Conservation (phyloP, 2,888 invertebrate species). For the Neelides folsomi region DNA sequence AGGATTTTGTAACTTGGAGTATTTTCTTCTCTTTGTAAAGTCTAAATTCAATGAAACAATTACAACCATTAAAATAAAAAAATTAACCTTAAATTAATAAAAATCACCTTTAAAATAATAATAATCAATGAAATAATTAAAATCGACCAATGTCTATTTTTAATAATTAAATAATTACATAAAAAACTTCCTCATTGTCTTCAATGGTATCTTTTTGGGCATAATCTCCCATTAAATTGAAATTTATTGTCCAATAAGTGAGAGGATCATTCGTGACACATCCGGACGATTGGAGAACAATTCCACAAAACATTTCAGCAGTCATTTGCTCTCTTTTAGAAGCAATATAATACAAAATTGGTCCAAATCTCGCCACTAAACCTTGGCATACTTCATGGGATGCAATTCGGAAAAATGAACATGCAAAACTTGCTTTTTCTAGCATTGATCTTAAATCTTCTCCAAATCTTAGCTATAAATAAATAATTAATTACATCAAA, state of each 20-base stretch:
- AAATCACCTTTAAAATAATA: no score
- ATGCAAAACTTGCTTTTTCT: constrained; percentile 26
- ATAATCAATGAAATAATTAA: no score
- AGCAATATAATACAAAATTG: constrained; percentile 27
- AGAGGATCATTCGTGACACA: constrained; percentile 23
- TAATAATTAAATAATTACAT: no score
- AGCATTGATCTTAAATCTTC: constrained; percentile 18
- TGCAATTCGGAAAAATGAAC: constrained; percentile 27
- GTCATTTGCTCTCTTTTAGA: constrained; percentile 20
- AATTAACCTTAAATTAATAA: no score
- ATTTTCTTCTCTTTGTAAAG: no score
- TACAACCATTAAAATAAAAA: no score
- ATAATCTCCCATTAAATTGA: constrained; percentile 6
- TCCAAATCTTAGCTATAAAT: constrained; percentile 17
- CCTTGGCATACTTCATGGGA: constrained; percentile 28
- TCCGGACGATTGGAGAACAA: constrained; percentile 25
- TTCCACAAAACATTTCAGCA: constrained; percentile 28
- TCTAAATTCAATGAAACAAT: no score
- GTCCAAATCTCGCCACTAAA: constrained; percentile 27
- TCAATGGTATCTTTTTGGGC: no score
- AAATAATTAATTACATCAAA: not conserved
- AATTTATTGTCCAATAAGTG: constrained; percentile 23
- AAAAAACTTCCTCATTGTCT: no score
- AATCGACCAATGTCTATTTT: no score
- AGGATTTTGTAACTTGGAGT: constrained; percentile 13